phyloP scores from a whole-genome alignment of 2,888 invertebrate genomes.

The Drosophila anomelani region DNA sequence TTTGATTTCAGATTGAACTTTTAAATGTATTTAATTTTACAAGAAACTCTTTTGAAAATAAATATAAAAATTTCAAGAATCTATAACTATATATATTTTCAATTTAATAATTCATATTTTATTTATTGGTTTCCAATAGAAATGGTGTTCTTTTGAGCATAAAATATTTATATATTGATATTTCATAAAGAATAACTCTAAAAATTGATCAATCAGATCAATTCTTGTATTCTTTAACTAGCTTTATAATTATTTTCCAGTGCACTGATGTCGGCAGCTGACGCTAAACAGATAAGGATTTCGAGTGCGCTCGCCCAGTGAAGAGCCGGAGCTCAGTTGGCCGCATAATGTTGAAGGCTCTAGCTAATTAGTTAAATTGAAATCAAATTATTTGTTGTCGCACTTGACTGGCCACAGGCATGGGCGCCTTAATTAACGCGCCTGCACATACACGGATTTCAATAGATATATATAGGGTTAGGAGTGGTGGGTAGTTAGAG shows the following conservation, averaged over 20 bases:
- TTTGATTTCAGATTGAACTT: neutral
- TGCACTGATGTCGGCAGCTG: slow-evolving; percentile 57
- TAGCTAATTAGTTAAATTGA: slow-evolving; percentile 83
- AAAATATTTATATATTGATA: too few species aligned
- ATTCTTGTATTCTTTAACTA: neutral
- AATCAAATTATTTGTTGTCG: slow-evolving; percentile 84
- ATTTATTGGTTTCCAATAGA: too few species aligned
- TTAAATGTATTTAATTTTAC: too few species aligned
- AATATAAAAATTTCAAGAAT: too few species aligned
- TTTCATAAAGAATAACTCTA: too few species aligned
- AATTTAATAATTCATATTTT: too few species aligned
- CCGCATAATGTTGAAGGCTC: slow-evolving; percentile 71
- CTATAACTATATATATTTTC: too few species aligned
- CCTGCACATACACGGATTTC: slow-evolving; percentile 42
- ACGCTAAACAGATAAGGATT: slow-evolving; percentile 73
- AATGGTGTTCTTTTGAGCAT: too few species aligned
- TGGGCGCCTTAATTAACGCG: slow-evolving; percentile 80
- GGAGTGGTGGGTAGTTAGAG: neutral
- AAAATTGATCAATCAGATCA: too few species aligned
- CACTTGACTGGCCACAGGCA: slow-evolving; percentile 80
- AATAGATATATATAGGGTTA: slow-evolving; percentile 3
- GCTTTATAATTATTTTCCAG: neutral
- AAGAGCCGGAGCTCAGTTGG: slow-evolving; percentile 45
- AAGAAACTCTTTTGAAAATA: too few species aligned
- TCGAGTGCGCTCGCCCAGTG: slow-evolving; percentile 53